Conservation (phyloP, 2,888 invertebrate genomes). For the Apamea anceps region DNA sequence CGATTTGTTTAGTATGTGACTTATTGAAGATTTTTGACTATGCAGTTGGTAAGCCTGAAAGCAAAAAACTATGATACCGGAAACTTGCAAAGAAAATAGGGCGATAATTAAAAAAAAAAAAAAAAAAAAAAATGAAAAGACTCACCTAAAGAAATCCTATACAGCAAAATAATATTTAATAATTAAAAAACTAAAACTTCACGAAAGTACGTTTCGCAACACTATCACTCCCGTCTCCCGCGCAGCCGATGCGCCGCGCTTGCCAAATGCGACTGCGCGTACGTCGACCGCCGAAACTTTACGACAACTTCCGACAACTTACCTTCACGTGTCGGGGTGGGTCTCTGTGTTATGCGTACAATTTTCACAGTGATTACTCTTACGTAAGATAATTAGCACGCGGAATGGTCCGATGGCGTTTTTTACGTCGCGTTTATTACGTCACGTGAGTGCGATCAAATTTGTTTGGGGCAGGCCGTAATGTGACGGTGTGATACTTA, state of each 20-base stretch:
- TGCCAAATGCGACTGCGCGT: constrained; percentile 56
- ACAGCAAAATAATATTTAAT: background rate
- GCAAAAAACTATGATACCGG: background rate
- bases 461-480: background rate
- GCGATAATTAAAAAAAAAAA: background rate
- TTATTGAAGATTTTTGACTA: background rate
- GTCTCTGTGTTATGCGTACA: constrained; percentile 51
- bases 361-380: constrained; percentile 54
- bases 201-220: constrained; percentile 49
- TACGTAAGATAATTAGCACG: constrained; percentile 57
- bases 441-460: constrained; percentile 34
- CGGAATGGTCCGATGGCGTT: constrained; percentile 38
- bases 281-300: constrained; percentile 47
- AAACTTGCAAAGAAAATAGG: background rate
- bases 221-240: constrained; percentile 60
- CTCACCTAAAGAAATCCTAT: constrained; percentile 40
- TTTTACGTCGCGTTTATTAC: constrained; percentile 41
- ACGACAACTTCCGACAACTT: constrained; percentile 55
- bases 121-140: constrained; percentile 8
- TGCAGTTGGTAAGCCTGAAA: accelerated
- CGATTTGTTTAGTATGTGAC: background rate
- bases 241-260: constrained; percentile 66
- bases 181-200: constrained; percentile 29
- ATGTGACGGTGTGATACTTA: constrained; percentile 9
- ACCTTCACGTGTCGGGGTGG: constrained; percentile 58